Conservation (phyloP, 2,113 vertebrate species). For the Pogona vitticeps region DNA sequence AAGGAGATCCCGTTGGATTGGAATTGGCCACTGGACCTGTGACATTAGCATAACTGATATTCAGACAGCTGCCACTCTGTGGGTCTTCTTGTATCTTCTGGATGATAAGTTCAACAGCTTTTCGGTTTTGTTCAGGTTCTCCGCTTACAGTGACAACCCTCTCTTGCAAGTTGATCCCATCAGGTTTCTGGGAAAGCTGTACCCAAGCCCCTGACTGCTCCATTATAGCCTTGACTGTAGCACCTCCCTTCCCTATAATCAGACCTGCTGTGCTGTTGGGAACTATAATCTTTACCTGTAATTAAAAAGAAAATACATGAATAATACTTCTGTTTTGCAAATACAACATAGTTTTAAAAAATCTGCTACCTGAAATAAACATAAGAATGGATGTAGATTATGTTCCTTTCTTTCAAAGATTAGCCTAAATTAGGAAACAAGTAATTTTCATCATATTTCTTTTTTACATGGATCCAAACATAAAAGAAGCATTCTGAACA, state of each 20-base stretch:
- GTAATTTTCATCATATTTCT: conserved; percentile 51
- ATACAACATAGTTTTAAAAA: conserved; percentile 73
- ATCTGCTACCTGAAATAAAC: conserved; percentile 78
- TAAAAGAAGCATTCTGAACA: conserved; percentile 47
- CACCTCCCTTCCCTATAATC: conserved; percentile 91
- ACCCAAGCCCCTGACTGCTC: conserved; percentile 91
- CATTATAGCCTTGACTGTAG: conserved; percentile 91
- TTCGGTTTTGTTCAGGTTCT: conserved; percentile 89
- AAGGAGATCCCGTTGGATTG: conserved; percentile 89
- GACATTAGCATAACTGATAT: conserved; percentile 91
- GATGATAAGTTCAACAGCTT: conserved; percentile 91
- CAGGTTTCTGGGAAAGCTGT: conserved; percentile 90
- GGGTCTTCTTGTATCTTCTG: conserved; percentile 92
- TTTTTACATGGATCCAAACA: conserved; percentile 62
- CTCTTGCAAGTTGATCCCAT: conserved; percentile 91
- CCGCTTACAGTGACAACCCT: conserved; percentile 91
- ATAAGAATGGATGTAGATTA: conserved; percentile 73
- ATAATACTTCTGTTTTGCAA: conserved; percentile 83
- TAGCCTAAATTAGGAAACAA: conserved; percentile 35
- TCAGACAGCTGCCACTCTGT: conserved; percentile 90
- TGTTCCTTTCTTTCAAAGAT: conserved; percentile 60
- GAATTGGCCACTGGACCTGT: conserved; percentile 90
- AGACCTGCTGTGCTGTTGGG: conserved; percentile 92
- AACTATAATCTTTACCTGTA: conserved; percentile 92
- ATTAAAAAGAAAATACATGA: conserved; percentile 85